A percentile compares a stretch with the other conserved stretches of the same genome.
Conservation (phyloP, 2,888 invertebrate genomes). For the Frankliniella fusca region DNA sequence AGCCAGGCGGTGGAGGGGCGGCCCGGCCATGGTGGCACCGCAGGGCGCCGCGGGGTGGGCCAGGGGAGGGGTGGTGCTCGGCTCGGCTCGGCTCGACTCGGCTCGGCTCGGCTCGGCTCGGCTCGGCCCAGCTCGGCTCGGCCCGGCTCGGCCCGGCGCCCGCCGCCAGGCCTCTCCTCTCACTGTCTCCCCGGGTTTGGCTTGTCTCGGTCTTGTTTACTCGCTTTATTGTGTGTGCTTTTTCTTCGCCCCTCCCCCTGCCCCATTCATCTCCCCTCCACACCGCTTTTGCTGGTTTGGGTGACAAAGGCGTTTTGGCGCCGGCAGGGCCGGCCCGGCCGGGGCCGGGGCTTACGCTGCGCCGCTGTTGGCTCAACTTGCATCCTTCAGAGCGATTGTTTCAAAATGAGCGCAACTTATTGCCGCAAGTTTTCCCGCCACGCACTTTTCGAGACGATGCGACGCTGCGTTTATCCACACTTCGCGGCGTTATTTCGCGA, state of each 20-base stretch:
- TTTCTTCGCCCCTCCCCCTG: constrained; percentile 6
- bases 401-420: too few relatives aligned
- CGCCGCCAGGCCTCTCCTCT: neutral
- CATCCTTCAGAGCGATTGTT: too few relatives aligned
- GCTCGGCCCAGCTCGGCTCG: neutral
- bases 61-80: neutral
- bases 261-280: neutral
- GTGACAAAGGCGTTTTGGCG: neutral
- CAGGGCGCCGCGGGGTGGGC: neutral
- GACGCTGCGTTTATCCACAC: too few relatives aligned
- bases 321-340: too few relatives aligned
- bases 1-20: neutral
- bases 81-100: neutral
- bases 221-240: constrained; percentile 26
- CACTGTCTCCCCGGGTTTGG: constrained; percentile 23
- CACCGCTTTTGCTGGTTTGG: neutral
- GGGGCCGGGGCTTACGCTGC: too few relatives aligned
- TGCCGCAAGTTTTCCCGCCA: too few relatives aligned
- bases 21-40: neutral
- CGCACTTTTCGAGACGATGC: too few relatives aligned
- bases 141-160: constrained; percentile 1
- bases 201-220: constrained; percentile 20
- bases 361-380: too few relatives aligned
- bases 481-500: too few relatives aligned
- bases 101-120: neutral